These are phyloP conservation scores for Luidia sarsii DNA, from an alignment of 53 echinoderm and acorn worm species.

Conservation along the genomic window DNA sequence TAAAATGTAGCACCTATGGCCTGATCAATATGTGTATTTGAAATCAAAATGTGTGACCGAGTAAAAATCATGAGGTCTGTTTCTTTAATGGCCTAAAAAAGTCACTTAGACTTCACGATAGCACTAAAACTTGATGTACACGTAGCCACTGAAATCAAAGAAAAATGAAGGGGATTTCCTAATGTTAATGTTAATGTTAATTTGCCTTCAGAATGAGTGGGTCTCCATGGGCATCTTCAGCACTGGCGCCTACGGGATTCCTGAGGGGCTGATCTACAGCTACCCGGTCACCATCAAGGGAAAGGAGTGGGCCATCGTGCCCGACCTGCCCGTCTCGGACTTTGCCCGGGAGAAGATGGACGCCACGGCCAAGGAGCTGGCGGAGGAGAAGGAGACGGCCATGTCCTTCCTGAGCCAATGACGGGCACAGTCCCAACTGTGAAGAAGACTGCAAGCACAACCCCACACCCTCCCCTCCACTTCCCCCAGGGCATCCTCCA, in stretches of 20 bases:
- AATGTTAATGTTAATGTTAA: neutral
- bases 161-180: too few species aligned
- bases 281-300: slow-evolving; percentile 68
- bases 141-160: too few species aligned
- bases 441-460: neutral
- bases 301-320: slow-evolving; percentile 70
- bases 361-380: slow-evolving; percentile 86
- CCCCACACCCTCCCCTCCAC: neutral
- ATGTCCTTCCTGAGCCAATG: slow-evolving; percentile 58
- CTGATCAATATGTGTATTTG: too few species aligned
- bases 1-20: too few species aligned
- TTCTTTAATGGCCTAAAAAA: too few species aligned
- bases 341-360: slow-evolving; percentile 95
- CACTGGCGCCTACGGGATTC: slow-evolving; percentile 73
- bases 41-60: too few species aligned
- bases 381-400: slow-evolving; percentile 74
- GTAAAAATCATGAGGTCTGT: too few species aligned
- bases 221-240: slow-evolving; percentile 90
- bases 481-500: too few species aligned
- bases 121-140: too few species aligned
- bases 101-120: too few species aligned
- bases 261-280: slow-evolving; percentile 89
- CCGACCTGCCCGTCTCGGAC: slow-evolving; percentile 69
- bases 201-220: slow-evolving; percentile 70
- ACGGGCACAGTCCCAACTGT: slow-evolving; percentile 54